These are phyloP conservation scores for Arrhamphus sclerolepis DNA, from an alignment of 2,797 vertebrate genomes.

Conservation along the genomic window DNA sequence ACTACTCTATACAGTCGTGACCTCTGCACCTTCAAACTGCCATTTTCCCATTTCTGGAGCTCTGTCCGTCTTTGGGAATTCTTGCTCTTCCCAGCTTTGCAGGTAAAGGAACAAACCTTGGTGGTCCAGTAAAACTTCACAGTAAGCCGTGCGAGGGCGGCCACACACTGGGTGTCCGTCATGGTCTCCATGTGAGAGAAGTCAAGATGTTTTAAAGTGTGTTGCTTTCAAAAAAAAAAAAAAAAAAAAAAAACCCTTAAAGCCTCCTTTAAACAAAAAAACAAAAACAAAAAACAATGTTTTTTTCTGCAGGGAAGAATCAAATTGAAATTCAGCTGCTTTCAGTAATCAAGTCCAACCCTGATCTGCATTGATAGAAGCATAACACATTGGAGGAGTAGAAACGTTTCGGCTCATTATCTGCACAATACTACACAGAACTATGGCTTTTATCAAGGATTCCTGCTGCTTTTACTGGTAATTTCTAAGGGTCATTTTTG, in stretches of 20 bases:
- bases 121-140: constrained; percentile 32
- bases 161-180: constrained; percentile 23
- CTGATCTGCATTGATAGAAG: no score
- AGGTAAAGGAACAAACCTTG: constrained; percentile 33
- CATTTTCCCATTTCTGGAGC: constrained; percentile 31
- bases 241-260: not conserved
- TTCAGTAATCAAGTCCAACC: no score
- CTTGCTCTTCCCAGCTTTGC: constrained; percentile 33
- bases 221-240: constrained; percentile 8
- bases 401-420: no score
- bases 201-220: constrained; percentile 16
- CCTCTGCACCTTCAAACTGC: constrained; percentile 38
- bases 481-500: no score
- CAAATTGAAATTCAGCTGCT: no score
- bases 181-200: constrained; percentile 8
- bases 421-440: no score
- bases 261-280: not conserved
- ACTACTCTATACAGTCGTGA: constrained; percentile 57
- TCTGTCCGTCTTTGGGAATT: constrained; percentile 28
- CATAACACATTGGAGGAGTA: no score
- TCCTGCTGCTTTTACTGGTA: no score
- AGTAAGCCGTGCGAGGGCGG: constrained; percentile 19
- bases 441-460: no score
- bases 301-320: no score
- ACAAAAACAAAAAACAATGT: not conserved